These are phyloP conservation scores for Mesaphorura yosii DNA, from an alignment of 1,140 invertebrate species.

Conservation along the genomic window DNA sequence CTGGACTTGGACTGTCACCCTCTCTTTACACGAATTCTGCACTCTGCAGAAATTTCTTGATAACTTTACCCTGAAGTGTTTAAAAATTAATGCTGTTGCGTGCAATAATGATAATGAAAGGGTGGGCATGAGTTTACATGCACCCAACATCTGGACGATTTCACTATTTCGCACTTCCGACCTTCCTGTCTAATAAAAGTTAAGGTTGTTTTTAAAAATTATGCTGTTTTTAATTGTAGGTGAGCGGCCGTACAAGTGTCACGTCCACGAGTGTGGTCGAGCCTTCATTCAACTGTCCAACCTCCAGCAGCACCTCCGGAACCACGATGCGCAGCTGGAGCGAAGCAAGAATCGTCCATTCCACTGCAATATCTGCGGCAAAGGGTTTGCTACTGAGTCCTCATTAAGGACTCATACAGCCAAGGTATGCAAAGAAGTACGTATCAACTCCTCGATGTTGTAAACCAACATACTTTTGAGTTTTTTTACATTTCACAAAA, in stretches of 20 bases:
- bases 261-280: conserved; percentile 83
- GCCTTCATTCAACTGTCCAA: conserved; percentile 96
- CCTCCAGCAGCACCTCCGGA: conserved; percentile 88
- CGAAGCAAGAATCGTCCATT: conserved; percentile 88
- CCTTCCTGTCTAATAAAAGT: no score
- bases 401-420: conserved; percentile 87
- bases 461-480: neutral
- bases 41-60: no score
- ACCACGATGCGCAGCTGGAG: conserved; percentile 91
- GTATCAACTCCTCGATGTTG: conserved; percentile 17
- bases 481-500: neutral
- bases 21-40: no score
- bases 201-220: neutral
- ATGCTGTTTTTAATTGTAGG: conserved; percentile 54
- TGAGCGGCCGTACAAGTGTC: conserved; percentile 92
- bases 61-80: no score
- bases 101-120: neutral
- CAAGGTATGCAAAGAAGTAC: conserved; percentile 63
- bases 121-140: neutral
- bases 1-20: no score
- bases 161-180: neutral
- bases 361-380: conserved; percentile 91
- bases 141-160: neutral
- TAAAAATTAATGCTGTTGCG: no score
- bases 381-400: conserved; percentile 90